These are phyloP conservation scores for Gymnorhina tibicen DNA, from an alignment of 2,113 vertebrate species.

Conservation along the genomic window DNA sequence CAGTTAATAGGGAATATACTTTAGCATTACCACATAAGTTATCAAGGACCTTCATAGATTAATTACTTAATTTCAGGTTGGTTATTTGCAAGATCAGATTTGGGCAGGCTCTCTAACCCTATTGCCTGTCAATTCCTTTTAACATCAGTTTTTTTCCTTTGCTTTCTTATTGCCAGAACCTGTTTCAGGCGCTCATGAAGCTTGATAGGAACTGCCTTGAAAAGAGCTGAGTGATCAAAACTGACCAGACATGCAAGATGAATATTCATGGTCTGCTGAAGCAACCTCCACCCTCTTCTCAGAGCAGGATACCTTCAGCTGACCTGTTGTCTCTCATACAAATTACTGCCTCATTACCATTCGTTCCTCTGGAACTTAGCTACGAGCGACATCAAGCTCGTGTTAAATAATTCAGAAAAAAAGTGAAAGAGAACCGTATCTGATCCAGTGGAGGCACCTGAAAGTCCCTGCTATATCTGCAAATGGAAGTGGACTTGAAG, in stretches of 20 bases:
- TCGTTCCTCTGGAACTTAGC: neutral
- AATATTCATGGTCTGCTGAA: slow-evolving; percentile 53
- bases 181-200: slow-evolving; percentile 25
- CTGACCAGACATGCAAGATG: slow-evolving; percentile 29
- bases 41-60: slow-evolving; percentile 44
- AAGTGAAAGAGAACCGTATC: neutral
- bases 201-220: slow-evolving; percentile 29
- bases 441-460: neutral
- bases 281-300: neutral
- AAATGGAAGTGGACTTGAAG: neutral
- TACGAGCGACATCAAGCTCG: fast-evolving
- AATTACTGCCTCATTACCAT: slow-evolving; percentile 3
- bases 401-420: slow-evolving; percentile 9
- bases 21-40: neutral
- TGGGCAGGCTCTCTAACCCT: slow-evolving; percentile 58
- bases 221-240: slow-evolving; percentile 59
- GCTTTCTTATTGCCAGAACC: slow-evolving; percentile 27
- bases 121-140: slow-evolving; percentile 67
- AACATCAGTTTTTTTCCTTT: slow-evolving; percentile 41
- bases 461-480: neutral
- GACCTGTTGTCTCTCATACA: slow-evolving; percentile 6
- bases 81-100: slow-evolving; percentile 50
- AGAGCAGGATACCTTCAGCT: neutral
- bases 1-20: neutral
- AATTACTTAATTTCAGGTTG: slow-evolving; percentile 63